Conservation (phyloP, 2,888 invertebrate species). For the Achlya flavicornis region DNA sequence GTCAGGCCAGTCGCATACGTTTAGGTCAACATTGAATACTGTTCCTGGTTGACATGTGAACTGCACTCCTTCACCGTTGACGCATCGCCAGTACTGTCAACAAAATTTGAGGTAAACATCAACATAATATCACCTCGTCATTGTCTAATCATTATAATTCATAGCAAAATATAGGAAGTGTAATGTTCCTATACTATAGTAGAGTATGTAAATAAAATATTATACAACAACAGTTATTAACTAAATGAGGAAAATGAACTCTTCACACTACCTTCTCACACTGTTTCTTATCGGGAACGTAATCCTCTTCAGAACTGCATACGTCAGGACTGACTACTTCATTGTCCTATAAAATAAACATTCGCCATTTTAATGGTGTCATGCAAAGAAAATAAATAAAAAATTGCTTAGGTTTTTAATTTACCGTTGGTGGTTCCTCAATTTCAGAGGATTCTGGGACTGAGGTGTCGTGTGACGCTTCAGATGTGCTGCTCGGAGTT, state of each 20-base stretch:
- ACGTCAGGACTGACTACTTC: slow-evolving; percentile 71
- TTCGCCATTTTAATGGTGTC: background rate
- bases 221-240: background rate
- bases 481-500: slow-evolving; percentile 37
- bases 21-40: slow-evolving; percentile 87
- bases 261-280: slow-evolving; percentile 66
- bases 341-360: slow-evolving; percentile 59
- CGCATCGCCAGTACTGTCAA: slow-evolving; percentile 92
- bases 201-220: background rate
- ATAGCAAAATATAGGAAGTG: too few species aligned
- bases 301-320: slow-evolving; percentile 66
- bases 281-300: slow-evolving; percentile 69
- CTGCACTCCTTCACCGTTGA: slow-evolving; percentile 88
- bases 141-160: too few species aligned
- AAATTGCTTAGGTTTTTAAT: too few species aligned
- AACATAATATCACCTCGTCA: background rate
- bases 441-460: slow-evolving; percentile 44
- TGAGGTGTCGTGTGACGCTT: slow-evolving; percentile 34
- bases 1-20: slow-evolving; percentile 92
- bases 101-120: slow-evolving; percentile 21
- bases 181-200: background rate
- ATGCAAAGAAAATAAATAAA: too few species aligned
- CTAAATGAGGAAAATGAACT: slow-evolving; percentile 8
- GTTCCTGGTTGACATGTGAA: slow-evolving; percentile 90
- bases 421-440: slow-evolving; percentile 56